A percentile compares a stretch with the other conserved stretches of the same genome.
Conservation (phyloP, 1,140 invertebrate species). For the Chionoecetes opilio region DNA sequence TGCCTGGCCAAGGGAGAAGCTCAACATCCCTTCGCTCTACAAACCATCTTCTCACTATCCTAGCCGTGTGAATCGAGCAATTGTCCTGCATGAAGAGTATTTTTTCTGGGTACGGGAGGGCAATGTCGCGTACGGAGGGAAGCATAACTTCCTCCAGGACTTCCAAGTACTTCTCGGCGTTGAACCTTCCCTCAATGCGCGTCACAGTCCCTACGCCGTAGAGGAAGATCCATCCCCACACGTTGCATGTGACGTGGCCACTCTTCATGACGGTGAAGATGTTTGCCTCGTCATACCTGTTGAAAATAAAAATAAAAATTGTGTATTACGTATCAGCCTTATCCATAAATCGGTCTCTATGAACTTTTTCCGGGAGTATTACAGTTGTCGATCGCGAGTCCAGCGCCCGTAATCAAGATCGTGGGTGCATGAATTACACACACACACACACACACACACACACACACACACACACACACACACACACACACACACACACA, state of each 20-base stretch:
- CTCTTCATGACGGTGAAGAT: background rate
- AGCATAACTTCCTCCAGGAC: background rate
- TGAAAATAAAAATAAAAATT: background rate
- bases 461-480: too few species aligned
- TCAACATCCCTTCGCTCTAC: background rate
- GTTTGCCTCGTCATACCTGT: background rate
- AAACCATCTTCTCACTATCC: background rate
- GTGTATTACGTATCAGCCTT: too few species aligned
- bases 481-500: too few species aligned
- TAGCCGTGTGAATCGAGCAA: background rate
- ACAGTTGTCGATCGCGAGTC: too few species aligned
- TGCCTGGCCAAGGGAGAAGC: background rate
- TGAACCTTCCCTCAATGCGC: conserved; percentile 31
- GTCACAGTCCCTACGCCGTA: background rate
- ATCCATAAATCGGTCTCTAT: too few species aligned
- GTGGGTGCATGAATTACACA: too few species aligned
- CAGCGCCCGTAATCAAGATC: too few species aligned
- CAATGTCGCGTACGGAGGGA: background rate
- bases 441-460: too few species aligned
- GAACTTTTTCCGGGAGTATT: too few species aligned
- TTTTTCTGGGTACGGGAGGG: background rate
- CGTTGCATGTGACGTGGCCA: conserved; percentile 48
- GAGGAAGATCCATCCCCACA: conserved; percentile 25
- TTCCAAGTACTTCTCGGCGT: background rate
- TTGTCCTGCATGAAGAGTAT: conserved; percentile 39